Evolutionary conservation across 2,797 vertebrate genomes (phyloP).

Genomic region (Euthynnus affinis): DNA sequence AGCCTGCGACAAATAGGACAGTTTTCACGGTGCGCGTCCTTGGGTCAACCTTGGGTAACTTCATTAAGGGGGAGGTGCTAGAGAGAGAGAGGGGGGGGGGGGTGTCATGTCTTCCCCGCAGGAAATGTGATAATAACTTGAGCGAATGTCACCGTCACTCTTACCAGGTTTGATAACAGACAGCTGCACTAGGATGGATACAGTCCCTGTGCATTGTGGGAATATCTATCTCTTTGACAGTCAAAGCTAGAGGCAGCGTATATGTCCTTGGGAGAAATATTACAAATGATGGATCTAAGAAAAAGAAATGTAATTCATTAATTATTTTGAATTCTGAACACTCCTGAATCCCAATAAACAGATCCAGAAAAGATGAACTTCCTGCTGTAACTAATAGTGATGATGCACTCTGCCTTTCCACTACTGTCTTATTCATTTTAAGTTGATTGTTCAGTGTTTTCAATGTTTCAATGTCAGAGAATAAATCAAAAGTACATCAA

Average conservation of each 20-base stretch:
- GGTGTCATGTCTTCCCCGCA: constrained; percentile 39
- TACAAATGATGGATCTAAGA: constrained; percentile 16
- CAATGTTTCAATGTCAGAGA: too few species aligned
- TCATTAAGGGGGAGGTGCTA: constrained; percentile 42
- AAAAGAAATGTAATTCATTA: not conserved
- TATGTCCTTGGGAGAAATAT: constrained; percentile 46
- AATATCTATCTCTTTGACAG: constrained; percentile 51
- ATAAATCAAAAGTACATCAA: not conserved
- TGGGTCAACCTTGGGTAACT: constrained; percentile 66
- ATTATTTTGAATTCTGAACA: not conserved
- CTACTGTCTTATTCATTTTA: not conserved
- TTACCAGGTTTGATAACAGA: constrained; percentile 36
- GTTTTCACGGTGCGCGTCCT: constrained; percentile 54
- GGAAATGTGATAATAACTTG: constrained; percentile 55
- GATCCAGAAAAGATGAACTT: not conserved
- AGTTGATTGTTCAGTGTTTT: not conserved
- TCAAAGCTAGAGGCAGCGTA: constrained; percentile 20
- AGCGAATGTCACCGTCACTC: constrained; percentile 56
- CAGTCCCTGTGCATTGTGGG: constrained; percentile 53
- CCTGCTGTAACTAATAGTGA: not conserved
- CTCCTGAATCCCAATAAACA: not conserved
- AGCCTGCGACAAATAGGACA: constrained; percentile 34
- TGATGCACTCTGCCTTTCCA: not conserved
- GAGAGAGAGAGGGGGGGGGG: not conserved
- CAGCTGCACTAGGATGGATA: constrained; percentile 32